Evolutionary conservation across 2,797 vertebrate genomes (phyloP), one percentile per base, ranked within the genome.

Genomic region (Sebastes matsubarae): DNA sequence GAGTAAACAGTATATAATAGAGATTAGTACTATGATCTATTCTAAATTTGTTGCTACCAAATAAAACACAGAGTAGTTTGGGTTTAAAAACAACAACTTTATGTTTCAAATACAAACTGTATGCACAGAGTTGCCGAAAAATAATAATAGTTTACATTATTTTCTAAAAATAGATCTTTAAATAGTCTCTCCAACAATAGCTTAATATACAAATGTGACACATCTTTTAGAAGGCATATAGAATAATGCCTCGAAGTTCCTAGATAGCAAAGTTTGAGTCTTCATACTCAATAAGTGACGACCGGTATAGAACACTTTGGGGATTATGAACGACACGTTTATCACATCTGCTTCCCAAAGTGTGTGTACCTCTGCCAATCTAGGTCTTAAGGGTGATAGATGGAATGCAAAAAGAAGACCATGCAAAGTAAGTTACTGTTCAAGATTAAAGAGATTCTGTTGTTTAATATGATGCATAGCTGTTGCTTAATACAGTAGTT

Each of bases 161-260:
- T 94, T 91, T 95, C 89, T 94, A 91, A 95, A 95, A 96, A 96
- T 96, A 96, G 90, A 96, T 94, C 89, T 96, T 96, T 96, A 96
- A 96, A 96, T 96, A 96, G 82, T 95, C 90, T 96, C 92, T 94
- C 91, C 89, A 86, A 92, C 82, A 91, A 93, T 89, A 95, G 92
- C 91, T 95, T 94, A 91, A 95, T 96, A 95, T 94, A 96, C 94
- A 96, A 83, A 94, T 94, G 91, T 94, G 93, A 96, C 94, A 96
- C 88, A 89, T 91, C 72, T 90, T 90, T 89, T 72, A 91, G 80
- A 81, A 85, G 90, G 86, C 88, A 87, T 88, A 79, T 76, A 89
- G 75, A 89, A 85, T 75, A 90, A 89, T 86, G 82, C 83, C 79
- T 91, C 87, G 73, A 86, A 93, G 82, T 86, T 87, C 59, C 58